Percentiles rank a stretch among this genome's conserved stretches.
These are phyloP conservation scores for Pseudachorutes palmiensis DNA, from an alignment of 1,140 invertebrate species.

Conservation along the genomic window DNA sequence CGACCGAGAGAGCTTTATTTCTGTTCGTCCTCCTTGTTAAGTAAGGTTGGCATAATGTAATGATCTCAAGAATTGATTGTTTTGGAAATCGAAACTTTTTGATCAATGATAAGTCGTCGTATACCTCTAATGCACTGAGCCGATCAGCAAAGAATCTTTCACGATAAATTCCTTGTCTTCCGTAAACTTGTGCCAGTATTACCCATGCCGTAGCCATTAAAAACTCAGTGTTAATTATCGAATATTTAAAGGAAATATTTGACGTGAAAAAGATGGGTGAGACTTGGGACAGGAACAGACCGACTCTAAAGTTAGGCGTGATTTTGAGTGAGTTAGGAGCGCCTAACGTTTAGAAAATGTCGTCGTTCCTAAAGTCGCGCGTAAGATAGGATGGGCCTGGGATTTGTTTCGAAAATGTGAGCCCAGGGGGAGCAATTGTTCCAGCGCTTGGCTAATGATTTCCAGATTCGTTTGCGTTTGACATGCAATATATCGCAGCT, in stretches of 20 bases:
- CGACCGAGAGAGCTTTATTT: slow-evolving; percentile 1
- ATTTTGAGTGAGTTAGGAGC: neutral
- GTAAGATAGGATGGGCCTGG: no score
- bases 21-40: neutral
- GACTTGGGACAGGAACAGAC: neutral
- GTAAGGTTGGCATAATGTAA: neutral
- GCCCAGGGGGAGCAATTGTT: no score
- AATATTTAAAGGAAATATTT: neutral
- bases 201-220: neutral
- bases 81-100: neutral
- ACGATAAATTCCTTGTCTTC: neutral
- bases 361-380: neutral
- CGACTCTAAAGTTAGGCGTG: neutral
- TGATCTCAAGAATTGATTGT: neutral
- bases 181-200: neutral
- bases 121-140: neutral
- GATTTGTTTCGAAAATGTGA: no score
- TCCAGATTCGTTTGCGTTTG: no score
- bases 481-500: no score
- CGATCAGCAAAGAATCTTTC: neutral
- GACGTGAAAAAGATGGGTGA: no score
- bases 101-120: neutral
- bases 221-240: neutral
- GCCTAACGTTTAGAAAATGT: neutral
- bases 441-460: no score